Conservation (phyloP, 2,797 vertebrate species). For the Acrossocheilus wenchowensis region DNA sequence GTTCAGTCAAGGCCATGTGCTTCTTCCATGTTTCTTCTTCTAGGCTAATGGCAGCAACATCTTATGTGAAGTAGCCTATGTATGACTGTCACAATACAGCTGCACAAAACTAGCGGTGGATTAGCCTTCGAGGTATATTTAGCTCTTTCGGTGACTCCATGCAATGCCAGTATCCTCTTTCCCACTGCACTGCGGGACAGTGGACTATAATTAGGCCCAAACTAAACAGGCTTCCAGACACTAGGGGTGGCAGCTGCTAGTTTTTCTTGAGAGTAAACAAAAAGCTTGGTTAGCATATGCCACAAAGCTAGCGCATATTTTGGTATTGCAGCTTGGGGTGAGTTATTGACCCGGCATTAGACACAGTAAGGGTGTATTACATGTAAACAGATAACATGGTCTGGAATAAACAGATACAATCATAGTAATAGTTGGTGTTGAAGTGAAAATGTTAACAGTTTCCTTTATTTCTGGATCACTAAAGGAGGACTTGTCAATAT, state of each 20-base stretch:
- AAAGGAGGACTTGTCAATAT: background rate
- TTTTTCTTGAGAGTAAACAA: conserved; percentile 66
- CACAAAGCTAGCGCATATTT: background rate
- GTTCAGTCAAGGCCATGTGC: background rate
- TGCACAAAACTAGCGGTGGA: conserved; percentile 62
- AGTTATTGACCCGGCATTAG: background rate
- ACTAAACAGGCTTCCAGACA: conserved; percentile 59
- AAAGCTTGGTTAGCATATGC: conserved; percentile 50
- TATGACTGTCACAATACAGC: conserved; percentile 57
- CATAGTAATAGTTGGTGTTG: background rate
- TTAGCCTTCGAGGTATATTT: conserved; percentile 71
- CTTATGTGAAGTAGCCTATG: background rate
- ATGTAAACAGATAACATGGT: background rate
- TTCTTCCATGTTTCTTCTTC: background rate
- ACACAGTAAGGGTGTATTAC: background rate
- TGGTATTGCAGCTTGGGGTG: conserved; percentile 34
- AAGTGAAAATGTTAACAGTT: background rate
- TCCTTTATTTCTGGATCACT: background rate
- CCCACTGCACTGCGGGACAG: conserved; percentile 49
- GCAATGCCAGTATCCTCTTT: conserved; percentile 69
- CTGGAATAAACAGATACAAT: background rate
- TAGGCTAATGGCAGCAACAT: background rate
- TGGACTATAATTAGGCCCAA: conserved; percentile 60
- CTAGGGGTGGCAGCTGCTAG: conserved; percentile 65
- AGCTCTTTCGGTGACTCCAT: conserved; percentile 67